Percentiles rank a stretch among this genome's conserved stretches.
phyloP scores from a whole-genome alignment of 2,888 invertebrate genomes.

The Parnassius apollo region DNA sequence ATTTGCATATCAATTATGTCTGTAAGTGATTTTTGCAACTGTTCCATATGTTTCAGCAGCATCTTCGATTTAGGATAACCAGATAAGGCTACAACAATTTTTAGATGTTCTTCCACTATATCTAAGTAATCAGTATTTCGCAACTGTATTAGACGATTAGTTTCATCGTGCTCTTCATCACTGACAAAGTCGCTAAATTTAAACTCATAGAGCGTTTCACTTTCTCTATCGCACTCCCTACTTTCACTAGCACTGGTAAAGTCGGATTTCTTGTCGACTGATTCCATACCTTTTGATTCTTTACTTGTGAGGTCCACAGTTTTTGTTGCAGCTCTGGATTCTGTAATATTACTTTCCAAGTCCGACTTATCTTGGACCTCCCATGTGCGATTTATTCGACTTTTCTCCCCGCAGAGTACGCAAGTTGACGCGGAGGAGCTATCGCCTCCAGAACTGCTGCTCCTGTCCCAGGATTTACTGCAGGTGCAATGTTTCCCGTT shows the following conservation, averaged over 20 bases:
- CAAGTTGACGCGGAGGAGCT: conserved; percentile 68
- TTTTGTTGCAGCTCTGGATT: conserved; percentile 23
- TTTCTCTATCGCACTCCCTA: conserved; percentile 35
- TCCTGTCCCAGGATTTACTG: conserved; percentile 49
- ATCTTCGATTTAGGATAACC: conserved; percentile 70
- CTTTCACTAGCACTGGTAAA: conserved; percentile 50
- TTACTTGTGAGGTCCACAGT: conserved; percentile 20
- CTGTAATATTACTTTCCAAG: conserved; percentile 35
- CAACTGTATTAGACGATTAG: conserved; percentile 58
- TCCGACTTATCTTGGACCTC: conserved; percentile 48
- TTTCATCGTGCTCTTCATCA: conserved; percentile 61
- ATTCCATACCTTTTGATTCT: conserved; percentile 32
- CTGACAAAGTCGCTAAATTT: conserved; percentile 59
- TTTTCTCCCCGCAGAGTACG: conserved; percentile 55
- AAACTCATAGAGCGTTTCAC: conserved; percentile 51
- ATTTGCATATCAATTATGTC: conserved; percentile 68
- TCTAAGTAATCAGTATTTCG: conserved; percentile 62
- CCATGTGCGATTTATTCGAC: conserved; percentile 25
- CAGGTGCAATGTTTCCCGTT: conserved; percentile 59
- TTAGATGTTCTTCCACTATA: conserved; percentile 61
- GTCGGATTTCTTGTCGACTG: conserved; percentile 46
- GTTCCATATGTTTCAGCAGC: conserved; percentile 59
- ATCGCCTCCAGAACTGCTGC: conserved; percentile 43
- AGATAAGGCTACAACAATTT: conserved; percentile 59
- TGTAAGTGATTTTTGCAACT: conserved; percentile 55